A percentile compares a stretch with the other conserved stretches of the same genome.
phyloP scores from a whole-genome alignment of 1,140 invertebrate species.

The Zaprionus tsacasi region DNA sequence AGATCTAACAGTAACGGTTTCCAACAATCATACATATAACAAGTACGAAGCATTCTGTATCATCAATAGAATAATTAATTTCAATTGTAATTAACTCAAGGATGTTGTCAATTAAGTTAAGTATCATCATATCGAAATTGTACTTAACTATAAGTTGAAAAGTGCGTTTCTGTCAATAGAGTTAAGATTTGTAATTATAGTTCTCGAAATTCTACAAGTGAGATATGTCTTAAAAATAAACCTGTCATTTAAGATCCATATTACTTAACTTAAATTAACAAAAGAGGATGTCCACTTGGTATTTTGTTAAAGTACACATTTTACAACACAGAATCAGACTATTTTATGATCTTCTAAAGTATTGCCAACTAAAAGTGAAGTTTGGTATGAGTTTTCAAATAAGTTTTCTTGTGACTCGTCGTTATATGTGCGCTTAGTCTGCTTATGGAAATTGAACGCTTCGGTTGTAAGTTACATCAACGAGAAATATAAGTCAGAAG shows the following conservation, averaged over 20 bases:
- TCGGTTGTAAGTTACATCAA: background rate
- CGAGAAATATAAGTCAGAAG: background rate
- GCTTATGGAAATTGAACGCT: background rate
- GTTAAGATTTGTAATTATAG: background rate
- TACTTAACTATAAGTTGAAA: conserved; percentile 4
- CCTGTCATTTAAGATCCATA: background rate
- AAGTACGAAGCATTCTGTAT: background rate
- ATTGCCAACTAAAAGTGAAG: background rate
- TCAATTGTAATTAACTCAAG: background rate
- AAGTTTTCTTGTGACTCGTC: background rate
- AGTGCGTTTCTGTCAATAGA: background rate
- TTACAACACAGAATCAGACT: background rate
- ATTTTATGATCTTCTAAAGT: background rate
- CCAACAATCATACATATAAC: background rate
- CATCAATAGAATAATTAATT: background rate
- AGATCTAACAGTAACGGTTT: background rate
- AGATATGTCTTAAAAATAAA: background rate
- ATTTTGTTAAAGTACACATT: background rate
- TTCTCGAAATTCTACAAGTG: background rate
- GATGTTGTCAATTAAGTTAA: background rate
- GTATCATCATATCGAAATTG: conserved; percentile 1
- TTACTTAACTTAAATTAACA: too few species aligned
- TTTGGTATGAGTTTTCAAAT: background rate
- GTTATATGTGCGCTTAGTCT: background rate
- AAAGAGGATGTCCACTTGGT: background rate